Base-by-base conservation (phyloP, 1,140 invertebrate species). In the Aphelenchoides fujianensis region DNA sequence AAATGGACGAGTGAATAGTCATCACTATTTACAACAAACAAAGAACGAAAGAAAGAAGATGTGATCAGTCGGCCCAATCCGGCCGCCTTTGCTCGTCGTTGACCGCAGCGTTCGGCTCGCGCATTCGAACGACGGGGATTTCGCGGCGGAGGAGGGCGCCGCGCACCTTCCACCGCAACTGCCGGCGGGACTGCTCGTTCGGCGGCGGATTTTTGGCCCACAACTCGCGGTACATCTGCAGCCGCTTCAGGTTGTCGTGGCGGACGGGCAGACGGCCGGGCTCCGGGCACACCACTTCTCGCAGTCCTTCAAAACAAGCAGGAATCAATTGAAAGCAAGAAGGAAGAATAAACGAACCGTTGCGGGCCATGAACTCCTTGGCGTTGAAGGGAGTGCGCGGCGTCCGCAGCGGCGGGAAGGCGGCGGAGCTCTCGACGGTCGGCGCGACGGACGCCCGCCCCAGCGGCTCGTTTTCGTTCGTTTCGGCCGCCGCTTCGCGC, bases 211-310 rank as follows among this genome's bases (percentile, higher is more conserved):
- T 32, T 48, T 73, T 68, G 16, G 28, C 48, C 78, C 78, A 79
- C 61, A 73, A 72, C 34, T 74, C 27, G 2, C 52, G 35, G 53
- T 79, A 79, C 19, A 59, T 37, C 34, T 80, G 62, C 16, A 77
- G 62, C 9, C 61, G 68, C 5, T 53, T 54, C 16, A 75, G 64
- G 5, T 70, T 68, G 48, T 82, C 79, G 53, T 82, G 73, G 54
- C 67, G 64, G 54, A 71, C 79, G 1, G 78, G 80, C 19, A 79
- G 34, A 16, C 70, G 64, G 12, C 78, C 78, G 9, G 78, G 78
- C 30, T 69, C 62, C 30, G 70, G 64, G 59, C 53, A 69, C 0
- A 16, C 7, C 5, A 69, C 68, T 16, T 12, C 16, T 5, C 23
- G 23, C 12, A 53, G 27, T 27, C 68, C 68, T 64, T 30, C 31